Evolutionary conservation across 1,140 invertebrate species (phyloP).

Genomic region (Bombyx mandarina): DNA sequence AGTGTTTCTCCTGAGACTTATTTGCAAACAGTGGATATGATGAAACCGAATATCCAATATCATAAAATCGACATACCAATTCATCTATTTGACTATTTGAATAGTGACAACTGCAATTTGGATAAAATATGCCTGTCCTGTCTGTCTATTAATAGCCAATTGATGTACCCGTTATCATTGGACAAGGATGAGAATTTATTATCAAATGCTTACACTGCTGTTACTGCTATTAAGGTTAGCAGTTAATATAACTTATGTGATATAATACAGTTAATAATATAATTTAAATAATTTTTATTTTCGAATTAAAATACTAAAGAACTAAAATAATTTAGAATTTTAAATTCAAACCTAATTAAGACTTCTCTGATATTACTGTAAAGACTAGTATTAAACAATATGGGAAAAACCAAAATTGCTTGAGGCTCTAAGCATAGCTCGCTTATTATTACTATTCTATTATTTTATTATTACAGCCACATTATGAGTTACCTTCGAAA

Average conservation of each 20-base stretch:
- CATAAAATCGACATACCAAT: constrained; percentile 26
- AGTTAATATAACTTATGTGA: background rate
- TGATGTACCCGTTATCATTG: constrained; percentile 23
- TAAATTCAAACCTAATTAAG: no score
- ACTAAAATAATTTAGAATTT: no score
- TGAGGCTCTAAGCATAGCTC: no score
- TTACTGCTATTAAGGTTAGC: constrained; percentile 39
- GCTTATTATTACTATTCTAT: no score
- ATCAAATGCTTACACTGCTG: constrained; percentile 28
- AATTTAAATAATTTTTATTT: no score
- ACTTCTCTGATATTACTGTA: no score
- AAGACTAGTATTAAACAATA: no score
- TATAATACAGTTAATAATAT: no score
- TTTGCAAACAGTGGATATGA: background rate
- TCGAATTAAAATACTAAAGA: no score
- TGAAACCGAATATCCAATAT: constrained; percentile 8
- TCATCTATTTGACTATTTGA: constrained; percentile 18
- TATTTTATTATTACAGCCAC: constrained; percentile 19
- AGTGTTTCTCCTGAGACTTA: background rate
- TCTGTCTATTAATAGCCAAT: constrained; percentile 17
- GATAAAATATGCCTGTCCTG: constrained; percentile 39
- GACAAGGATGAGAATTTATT: constrained; percentile 16
- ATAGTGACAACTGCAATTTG: constrained; percentile 15
- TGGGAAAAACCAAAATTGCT: no score
- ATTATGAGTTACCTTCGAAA: constrained; percentile 25